These are phyloP conservation scores for Noctuana brunneofusca DNA, from an alignment of 2,888 invertebrate genomes.

Conservation along the genomic window DNA sequence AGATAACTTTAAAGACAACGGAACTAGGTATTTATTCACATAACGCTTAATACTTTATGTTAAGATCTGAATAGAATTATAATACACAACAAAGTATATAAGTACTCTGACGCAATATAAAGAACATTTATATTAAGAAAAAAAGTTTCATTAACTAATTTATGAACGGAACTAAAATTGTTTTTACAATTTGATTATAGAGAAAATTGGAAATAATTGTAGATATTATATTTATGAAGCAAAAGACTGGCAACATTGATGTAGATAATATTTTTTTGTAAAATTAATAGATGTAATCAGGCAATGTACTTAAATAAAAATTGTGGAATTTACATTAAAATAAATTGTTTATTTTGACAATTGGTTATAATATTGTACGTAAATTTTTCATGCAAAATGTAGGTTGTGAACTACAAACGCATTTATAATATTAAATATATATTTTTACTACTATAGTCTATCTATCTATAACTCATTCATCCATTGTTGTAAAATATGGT, in stretches of 20 bases:
- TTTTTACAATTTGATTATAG: neutral
- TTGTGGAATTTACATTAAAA: neutral
- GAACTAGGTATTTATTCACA: slow-evolving; percentile 24
- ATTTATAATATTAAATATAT: slow-evolving; percentile 29
- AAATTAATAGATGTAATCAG: slow-evolving; percentile 20
- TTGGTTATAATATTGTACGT: neutral
- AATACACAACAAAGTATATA: neutral
- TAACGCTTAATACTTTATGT: slow-evolving; percentile 35
- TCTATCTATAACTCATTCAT: neutral
- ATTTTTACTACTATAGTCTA: neutral
- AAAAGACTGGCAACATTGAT: slow-evolving; percentile 27
- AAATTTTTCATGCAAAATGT: neutral
- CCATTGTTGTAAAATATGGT: neutral
- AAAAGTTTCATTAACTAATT: neutral
- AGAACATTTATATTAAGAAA: neutral
- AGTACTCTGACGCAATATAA: too few species aligned
- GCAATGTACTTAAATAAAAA: slow-evolving; percentile 40
- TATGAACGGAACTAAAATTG: neutral
- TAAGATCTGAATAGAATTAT: slow-evolving; percentile 37
- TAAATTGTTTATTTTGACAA: neutral
- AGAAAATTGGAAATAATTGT: neutral
- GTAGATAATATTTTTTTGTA: neutral
- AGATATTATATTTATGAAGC: slow-evolving; percentile 13
- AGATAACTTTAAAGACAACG: slow-evolving; percentile 23
- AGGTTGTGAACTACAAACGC: slow-evolving; percentile 37